Base-by-base conservation (phyloP, 2,888 invertebrate species). In the Orthonevra nobilis region DNA sequence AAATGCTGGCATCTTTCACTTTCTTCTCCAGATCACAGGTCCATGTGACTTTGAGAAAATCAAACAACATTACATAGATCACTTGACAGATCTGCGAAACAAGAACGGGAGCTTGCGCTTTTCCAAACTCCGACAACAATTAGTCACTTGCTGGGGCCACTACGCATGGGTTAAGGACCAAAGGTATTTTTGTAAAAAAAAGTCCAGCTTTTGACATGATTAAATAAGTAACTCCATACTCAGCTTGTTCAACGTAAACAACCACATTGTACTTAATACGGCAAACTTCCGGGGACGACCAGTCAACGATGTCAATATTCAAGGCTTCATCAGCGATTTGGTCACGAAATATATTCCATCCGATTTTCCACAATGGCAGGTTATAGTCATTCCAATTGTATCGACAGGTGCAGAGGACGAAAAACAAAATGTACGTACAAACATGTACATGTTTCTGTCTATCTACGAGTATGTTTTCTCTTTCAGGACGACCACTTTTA, bases 281-380 rank as follows among this genome's bases (percentile, higher is more conserved):
- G 90, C 90, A 23, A 91, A 91, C 9, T 93, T 92, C 84, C 91
- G 94, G 72, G 94, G 94, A 7, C 90, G 95, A 5, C 91, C 92
- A 0, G 91, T 95, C 3, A 91, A 91, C 14, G 94, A 95, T 63
- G 89, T 89, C 38, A 95, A 94, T 85, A 92, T 95, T 81, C 95
- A 95, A 90, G 94, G 95, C 26, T 94, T 92, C 85, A 92, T 95
- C 46, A 95, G 94, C 84, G 94, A 95, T 61, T 91, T 94, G 69
- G 92, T 94, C 19, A 92, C 94, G 2, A 95, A 95, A 89, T 94
- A 94, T 85, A 91, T 96, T 61, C 92, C 94, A 3, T 89, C 90
- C 1, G 92, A 93, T 58, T 90, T 92, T 64, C 92, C 96, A 0
- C 95, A 95, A 9, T 96, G 96, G 96, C 95, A 96, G 85, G 92